These are phyloP conservation scores for Chaetodon auriga DNA, from an alignment of 2,113 vertebrate species.

Conservation along the genomic window DNA sequence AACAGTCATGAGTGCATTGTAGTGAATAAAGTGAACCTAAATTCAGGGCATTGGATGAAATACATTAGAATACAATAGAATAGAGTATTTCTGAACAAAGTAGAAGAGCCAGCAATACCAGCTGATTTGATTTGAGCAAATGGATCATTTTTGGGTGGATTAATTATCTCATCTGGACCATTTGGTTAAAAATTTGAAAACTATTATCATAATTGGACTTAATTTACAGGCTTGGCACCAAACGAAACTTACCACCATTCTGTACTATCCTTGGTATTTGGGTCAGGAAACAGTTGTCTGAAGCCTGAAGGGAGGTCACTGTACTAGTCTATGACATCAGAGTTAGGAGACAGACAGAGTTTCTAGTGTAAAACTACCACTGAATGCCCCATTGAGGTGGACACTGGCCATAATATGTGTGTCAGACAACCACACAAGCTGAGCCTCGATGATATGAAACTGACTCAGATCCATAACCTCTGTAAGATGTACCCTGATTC, in stretches of 20 bases:
- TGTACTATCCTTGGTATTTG: constrained; percentile 17
- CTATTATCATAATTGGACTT: not conserved
- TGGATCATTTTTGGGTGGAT: not conserved
- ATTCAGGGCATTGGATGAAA: not conserved
- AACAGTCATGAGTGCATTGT: no score
- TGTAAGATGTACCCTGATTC: not conserved
- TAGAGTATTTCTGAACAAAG: not conserved
- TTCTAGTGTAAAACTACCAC: not conserved
- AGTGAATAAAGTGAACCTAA: not conserved
- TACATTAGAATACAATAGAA: not conserved
- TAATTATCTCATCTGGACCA: constrained; percentile 4
- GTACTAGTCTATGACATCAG: constrained; percentile 24
- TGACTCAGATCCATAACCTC: not conserved
- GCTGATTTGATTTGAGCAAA: not conserved
- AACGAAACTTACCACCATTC: not conserved
- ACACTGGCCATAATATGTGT: not conserved
- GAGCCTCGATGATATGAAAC: not conserved
- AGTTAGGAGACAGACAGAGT: constrained; percentile 1
- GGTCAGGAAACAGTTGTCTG: constrained; percentile 20
- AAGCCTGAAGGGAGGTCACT: constrained; percentile 31
- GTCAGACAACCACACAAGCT: not conserved
- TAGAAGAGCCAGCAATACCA: not conserved
- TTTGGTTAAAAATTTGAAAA: not conserved
- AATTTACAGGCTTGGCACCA: not conserved
- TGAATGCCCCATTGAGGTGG: not conserved